These are phyloP conservation scores for Rissa tridactyla DNA, from an alignment of 2,113 vertebrate species.

Conservation along the genomic window DNA sequence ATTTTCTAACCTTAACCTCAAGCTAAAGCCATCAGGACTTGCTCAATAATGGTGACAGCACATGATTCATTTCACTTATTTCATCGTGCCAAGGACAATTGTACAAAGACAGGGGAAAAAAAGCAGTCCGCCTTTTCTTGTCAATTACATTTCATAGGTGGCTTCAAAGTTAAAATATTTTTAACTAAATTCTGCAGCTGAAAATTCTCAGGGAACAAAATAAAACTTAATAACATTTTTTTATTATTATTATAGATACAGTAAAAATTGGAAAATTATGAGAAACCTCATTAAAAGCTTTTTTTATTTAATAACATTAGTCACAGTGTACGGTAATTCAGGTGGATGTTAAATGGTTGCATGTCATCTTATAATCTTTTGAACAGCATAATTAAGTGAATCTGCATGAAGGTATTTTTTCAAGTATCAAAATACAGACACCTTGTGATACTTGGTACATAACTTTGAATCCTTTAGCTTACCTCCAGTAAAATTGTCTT, in stretches of 20 bases:
- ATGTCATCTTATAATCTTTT: not conserved
- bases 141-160: not conserved
- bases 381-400: not conserved
- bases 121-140: not conserved
- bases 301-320: not conserved
- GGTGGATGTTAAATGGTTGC: not conserved
- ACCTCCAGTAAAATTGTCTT: not conserved
- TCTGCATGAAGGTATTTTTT: not conserved
- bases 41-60: constrained; percentile 19
- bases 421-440: not conserved
- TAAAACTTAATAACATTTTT: not conserved
- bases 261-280: not conserved
- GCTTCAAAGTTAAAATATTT: not conserved
- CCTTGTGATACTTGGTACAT: not conserved
- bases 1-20: constrained; percentile 48
- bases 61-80: constrained; percentile 50
- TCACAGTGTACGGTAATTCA: not conserved
- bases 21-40: constrained; percentile 32
- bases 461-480: not conserved
- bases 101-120: not conserved
- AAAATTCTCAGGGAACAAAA: not conserved
- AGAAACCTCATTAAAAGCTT: not conserved
- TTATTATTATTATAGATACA: not conserved
- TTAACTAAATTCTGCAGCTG: not conserved
- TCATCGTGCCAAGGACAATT: constrained; percentile 24